phyloP scores from a whole-genome alignment of 2,113 vertebrate species.

The Galbula dea region DNA sequence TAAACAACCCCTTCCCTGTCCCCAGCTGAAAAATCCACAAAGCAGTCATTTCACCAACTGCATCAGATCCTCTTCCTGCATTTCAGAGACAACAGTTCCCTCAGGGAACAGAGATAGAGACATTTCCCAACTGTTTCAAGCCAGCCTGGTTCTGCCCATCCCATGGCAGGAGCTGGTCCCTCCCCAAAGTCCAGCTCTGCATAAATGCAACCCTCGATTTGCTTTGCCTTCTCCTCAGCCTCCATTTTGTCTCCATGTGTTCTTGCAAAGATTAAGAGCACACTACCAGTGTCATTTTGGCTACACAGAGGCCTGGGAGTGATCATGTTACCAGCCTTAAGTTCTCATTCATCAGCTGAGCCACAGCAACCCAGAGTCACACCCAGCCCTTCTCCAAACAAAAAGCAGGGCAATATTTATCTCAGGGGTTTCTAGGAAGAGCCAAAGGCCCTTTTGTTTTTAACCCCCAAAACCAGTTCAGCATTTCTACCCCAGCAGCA shows the following conservation, averaged over 20 bases:
- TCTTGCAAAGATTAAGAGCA: neutral
- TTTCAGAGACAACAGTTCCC: neutral
- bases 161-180: neutral
- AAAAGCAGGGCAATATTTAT: neutral
- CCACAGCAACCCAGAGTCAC: neutral
- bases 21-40: neutral
- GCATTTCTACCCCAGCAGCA: neutral
- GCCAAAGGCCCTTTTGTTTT: too few species aligned
- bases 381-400: neutral
- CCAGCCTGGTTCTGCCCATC: neutral
- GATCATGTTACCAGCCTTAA: neutral
- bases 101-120: neutral
- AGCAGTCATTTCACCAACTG: neutral
- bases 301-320: neutral
- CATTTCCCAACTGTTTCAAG: neutral
- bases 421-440: neutral
- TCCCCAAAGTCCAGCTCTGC: neutral
- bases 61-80: neutral
- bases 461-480: too few species aligned
- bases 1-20: neutral
- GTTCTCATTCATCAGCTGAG: slow-evolving; percentile 14
- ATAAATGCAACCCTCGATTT: accelerated
- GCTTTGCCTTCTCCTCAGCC: accelerated
- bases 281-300: neutral
- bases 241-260: neutral